phyloP scores from a whole-genome alignment of 2,797 vertebrate genomes.

The Halcyon chelicuti region DNA sequence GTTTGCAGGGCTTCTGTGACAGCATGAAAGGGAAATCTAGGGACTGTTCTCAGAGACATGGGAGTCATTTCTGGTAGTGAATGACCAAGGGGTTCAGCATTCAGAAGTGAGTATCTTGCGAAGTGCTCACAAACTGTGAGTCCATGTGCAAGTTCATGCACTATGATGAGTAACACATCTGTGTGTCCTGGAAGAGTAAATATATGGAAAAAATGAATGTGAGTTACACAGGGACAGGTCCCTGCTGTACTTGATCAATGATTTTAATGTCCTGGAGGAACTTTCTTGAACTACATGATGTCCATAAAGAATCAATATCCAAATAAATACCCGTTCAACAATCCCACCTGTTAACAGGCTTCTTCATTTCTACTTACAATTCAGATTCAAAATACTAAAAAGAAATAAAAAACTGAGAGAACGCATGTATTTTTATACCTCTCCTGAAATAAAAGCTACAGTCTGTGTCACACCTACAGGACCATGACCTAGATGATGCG shows the following conservation, averaged over 20 bases:
- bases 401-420: neutral
- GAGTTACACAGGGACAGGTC: neutral
- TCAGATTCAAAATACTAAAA: neutral
- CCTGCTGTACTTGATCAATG: neutral
- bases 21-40: neutral
- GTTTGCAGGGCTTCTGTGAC: neutral
- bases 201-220: neutral
- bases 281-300: neutral
- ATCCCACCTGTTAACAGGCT: neutral
- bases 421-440: neutral
- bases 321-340: neutral
- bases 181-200: neutral
- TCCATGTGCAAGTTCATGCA: neutral
- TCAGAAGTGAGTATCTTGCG: neutral
- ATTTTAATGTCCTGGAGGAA: neutral
- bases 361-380: neutral
- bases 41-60: neutral
- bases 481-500: neutral
- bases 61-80: neutral
- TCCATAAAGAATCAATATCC: neutral
- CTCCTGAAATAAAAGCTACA: neutral
- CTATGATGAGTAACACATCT: neutral
- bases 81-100: neutral
- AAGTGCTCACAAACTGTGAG: neutral
- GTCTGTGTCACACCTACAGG: neutral